Conservation (phyloP, 2,113 vertebrate species). For the Carlito syrichta region DNA sequence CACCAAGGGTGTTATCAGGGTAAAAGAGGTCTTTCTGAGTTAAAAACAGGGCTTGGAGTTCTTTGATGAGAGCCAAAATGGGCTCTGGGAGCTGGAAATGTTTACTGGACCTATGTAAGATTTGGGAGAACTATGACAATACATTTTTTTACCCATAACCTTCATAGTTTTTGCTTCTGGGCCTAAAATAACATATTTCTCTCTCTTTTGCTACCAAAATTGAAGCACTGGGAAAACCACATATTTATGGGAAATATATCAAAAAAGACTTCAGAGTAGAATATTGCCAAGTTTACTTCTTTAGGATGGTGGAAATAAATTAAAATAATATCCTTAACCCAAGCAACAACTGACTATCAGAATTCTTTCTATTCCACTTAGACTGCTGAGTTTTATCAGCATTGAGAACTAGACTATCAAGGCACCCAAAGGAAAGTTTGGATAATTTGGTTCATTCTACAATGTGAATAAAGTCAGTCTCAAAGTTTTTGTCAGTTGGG, state of each 20-base stretch:
- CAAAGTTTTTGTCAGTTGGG: not conserved
- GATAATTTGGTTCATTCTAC: not conserved
- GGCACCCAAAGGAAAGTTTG: not conserved
- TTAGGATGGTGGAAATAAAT: constrained; percentile 32
- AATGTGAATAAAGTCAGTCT: not conserved
- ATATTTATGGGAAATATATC: constrained; percentile 51
- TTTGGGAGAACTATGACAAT: not conserved
- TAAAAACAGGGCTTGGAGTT: not conserved
- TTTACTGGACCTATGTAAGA: not conserved
- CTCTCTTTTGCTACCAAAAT: constrained; percentile 43
- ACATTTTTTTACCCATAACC: not conserved
- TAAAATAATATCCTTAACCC: not conserved
- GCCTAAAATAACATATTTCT: constrained; percentile 71
- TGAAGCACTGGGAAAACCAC: constrained; percentile 26
- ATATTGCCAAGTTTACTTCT: constrained; percentile 34
- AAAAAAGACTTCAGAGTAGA: constrained; percentile 44
- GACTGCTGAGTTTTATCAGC: not conserved
- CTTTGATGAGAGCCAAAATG: not conserved
- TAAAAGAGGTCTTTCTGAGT: not conserved
- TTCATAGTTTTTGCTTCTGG: constrained; percentile 8
- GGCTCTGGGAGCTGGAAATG: not conserved
- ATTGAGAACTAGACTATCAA: not conserved
- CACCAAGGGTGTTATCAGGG: not conserved
- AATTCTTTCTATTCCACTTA: not conserved
- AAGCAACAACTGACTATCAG: not conserved